Evolutionary conservation across 2,113 vertebrate genomes (phyloP).

Genomic region (Rhinopomastus cyanomelas): DNA sequence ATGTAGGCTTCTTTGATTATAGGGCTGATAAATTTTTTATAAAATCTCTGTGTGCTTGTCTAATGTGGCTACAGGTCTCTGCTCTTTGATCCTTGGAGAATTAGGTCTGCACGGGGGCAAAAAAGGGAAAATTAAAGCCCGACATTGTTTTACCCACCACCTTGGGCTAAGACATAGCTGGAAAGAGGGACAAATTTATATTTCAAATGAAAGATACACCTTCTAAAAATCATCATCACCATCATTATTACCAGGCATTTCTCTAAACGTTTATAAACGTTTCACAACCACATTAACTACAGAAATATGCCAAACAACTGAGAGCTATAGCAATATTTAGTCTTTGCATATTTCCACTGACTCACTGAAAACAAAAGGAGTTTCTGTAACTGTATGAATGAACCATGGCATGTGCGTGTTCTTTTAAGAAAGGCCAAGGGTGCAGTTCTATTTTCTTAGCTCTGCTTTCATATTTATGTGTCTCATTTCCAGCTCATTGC

Average conservation of each 20-base stretch:
- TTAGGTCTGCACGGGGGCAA: neutral
- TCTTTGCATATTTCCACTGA: slow-evolving; percentile 57
- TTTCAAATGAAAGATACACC: neutral
- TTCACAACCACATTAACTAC: slow-evolving; percentile 61
- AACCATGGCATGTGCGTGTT: slow-evolving; percentile 86
- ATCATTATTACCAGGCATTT: neutral
- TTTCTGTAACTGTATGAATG: slow-evolving; percentile 87
- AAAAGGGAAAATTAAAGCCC: neutral
- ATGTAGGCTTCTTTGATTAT: neutral
- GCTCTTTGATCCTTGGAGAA: neutral
- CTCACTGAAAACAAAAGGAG: slow-evolving; percentile 75
- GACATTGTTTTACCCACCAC: neutral
- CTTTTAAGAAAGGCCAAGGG: slow-evolving; percentile 97
- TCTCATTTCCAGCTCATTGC: slow-evolving; percentile 97
- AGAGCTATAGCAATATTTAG: slow-evolving; percentile 52
- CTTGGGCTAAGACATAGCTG: neutral
- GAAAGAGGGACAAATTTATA: neutral
- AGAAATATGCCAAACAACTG: slow-evolving; percentile 37
- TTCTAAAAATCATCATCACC: neutral
- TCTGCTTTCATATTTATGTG: slow-evolving; percentile 97
- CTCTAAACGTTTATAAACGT: slow-evolving; percentile 52
- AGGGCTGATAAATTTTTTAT: neutral
- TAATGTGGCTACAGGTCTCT: neutral
- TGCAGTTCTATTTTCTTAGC: slow-evolving; percentile 89
- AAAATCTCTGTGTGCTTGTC: neutral